These are phyloP conservation scores for Propsilocerus akamusi DNA, from an alignment of 1,140 invertebrate genomes.

Conservation along the genomic window DNA sequence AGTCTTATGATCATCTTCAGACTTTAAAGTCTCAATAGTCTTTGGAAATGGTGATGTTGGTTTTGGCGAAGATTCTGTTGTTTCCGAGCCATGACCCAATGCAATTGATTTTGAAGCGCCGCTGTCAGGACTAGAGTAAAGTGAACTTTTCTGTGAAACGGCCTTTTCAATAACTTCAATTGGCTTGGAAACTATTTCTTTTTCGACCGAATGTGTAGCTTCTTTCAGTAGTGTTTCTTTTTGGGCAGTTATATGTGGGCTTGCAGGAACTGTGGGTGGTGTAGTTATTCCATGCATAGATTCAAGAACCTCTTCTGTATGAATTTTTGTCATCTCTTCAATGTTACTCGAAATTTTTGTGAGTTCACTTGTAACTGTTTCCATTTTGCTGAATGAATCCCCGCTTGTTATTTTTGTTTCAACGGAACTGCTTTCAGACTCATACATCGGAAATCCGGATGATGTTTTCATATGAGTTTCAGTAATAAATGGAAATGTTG, in stretches of 20 bases:
- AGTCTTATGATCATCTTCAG: slow-evolving; percentile 17
- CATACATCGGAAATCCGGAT: too few relatives aligned
- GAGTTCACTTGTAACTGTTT: background rate
- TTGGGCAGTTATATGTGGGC: slow-evolving; percentile 15
- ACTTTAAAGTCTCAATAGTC: slow-evolving; percentile 9
- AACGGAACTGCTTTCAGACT: too few relatives aligned
- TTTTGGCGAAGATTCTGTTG: slow-evolving; percentile 22
- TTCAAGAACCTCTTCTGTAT: too few relatives aligned
- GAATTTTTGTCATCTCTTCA: background rate
- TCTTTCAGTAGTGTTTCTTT: background rate
- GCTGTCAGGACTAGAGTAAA: background rate
- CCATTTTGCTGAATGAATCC: background rate
- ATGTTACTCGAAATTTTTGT: background rate
- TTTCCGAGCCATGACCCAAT: slow-evolving; percentile 19
- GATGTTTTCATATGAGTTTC: too few relatives aligned
- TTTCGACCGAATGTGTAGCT: background rate
- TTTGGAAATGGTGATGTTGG: slow-evolving; percentile 22
- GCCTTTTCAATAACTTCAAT: background rate
- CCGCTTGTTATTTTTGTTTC: too few relatives aligned
- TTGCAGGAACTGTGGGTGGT: slow-evolving; percentile 21
- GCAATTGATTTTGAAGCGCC: slow-evolving; percentile 19
- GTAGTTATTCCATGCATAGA: too few relatives aligned
- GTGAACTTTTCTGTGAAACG: background rate
- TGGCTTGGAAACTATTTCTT: background rate
- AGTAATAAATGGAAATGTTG: slow-evolving; percentile 7